Base-by-base conservation (phyloP, 2,888 invertebrate species). In the Adelognathus sp. region DNA sequence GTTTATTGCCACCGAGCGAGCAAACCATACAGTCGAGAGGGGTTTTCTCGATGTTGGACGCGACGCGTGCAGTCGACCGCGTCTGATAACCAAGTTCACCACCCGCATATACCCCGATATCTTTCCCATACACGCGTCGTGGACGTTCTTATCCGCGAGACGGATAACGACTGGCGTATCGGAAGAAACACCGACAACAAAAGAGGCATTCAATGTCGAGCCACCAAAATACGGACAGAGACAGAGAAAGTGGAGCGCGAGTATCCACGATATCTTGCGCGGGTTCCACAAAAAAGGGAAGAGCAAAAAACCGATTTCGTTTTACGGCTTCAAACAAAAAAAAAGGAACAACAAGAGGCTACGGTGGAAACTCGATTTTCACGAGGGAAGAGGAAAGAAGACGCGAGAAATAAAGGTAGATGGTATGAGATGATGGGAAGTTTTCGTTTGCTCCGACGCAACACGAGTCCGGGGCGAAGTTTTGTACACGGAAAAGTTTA, bases 51-150 rank as follows among this genome's bases (percentile, higher is more conserved):
- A 87, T 84, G 81, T 83, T 84, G 82, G 52, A 41, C 44, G n/a
- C n/a, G 64, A 74, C 81, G 80, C 83, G 83, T 58, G 83, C 84
- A 78, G 74, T 79, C 81, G 80, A 83, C 84, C 73, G 76, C 67
- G 82, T 54, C 84, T 80, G 87, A 89, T 88, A 89, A n/a, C 78
- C 74, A 86, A 88, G 85, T 88, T 88, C 78, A 77, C 84, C 81
- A 79, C 73, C 80, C 83, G 85, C 81, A 44, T 74, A 58, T 73
- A 73, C 41, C 31, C 21, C n/a, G 44, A 56, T 52, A 58, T 60
- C 69, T 63, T 21, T 24, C 21, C n/a, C 36, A 9, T 31, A 31
- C n/a, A 29, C 18, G 16, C 5, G 7, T 31, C 56, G 9, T 0
- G 9, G 18, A 16, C 33, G 33, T 21, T n/a, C n/a, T n/a, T n/a